phyloP scores from a whole-genome alignment of 2,113 vertebrate genomes.

The Silurus glanis region DNA sequence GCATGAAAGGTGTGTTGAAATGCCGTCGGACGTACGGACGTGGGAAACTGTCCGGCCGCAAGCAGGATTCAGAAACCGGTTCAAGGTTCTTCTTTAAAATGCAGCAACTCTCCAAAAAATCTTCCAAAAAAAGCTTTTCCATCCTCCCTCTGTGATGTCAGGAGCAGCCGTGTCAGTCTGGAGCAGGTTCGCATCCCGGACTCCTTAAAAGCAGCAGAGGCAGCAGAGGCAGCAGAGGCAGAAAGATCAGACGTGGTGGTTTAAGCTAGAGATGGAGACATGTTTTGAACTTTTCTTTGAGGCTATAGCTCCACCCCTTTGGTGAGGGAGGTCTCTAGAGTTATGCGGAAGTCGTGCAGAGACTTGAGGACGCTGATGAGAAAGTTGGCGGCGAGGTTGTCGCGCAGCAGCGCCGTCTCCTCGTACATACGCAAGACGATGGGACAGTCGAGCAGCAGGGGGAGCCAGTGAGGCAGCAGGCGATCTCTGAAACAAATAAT shows the following conservation, averaged over 20 bases:
- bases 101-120: not conserved
- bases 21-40: not conserved
- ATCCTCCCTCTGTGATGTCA: not conserved
- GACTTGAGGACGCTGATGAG: constrained; percentile 88
- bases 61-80: not conserved
- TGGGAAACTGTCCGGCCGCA: not conserved
- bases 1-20: not conserved
- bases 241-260: not conserved
- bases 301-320: constrained; percentile 93
- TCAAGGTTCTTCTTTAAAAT: not conserved
- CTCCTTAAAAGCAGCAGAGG: not conserved
- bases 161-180: not conserved
- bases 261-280: not conserved
- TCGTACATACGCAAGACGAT: constrained; percentile 86
- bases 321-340: constrained; percentile 88
- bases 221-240: constrained; percentile 6
- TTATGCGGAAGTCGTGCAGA: constrained; percentile 86
- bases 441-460: constrained; percentile 84
- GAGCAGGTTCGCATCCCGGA: not conserved
- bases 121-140: not conserved
- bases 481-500: constrained; percentile 78
- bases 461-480: constrained; percentile 90
- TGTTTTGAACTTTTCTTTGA: not conserved
- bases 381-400: constrained; percentile 82
- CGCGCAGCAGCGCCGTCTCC: constrained; percentile 86